A percentile compares a stretch with the other conserved stretches of the same genome.
These are phyloP conservation scores for Aphelinus atriplicis DNA, from an alignment of 1,140 invertebrate genomes.

Conservation along the genomic window DNA sequence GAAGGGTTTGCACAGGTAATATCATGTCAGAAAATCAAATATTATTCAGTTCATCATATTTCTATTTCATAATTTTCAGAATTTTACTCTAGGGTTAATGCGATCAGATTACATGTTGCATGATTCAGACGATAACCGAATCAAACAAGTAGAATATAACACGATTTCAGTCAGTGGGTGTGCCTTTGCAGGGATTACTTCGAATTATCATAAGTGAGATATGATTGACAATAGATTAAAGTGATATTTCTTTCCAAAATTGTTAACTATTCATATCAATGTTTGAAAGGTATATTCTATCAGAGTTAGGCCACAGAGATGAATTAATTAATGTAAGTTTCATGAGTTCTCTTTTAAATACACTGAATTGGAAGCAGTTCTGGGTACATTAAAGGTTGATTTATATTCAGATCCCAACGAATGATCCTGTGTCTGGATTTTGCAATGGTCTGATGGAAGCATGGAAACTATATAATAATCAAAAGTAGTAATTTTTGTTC, in stretches of 20 bases:
- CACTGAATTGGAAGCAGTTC: no score
- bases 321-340: conserved; percentile 71
- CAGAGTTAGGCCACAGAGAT: conserved; percentile 69
- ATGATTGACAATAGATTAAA: no score
- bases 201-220: conserved; percentile 73
- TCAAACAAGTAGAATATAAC: conserved; percentile 96
- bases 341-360: no score
- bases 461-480: no score
- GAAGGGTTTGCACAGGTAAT: conserved; percentile 80
- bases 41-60: no score
- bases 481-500: conserved; percentile 8
- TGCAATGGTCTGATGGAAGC: no score
- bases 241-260: conserved; percentile 46
- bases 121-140: conserved; percentile 63
- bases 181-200: conserved; percentile 81
- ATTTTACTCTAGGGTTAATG: conserved; percentile 71
- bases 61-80: conserved; percentile 42
- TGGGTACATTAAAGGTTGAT: not conserved
- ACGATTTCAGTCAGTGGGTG: conserved; percentile 95
- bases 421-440: conserved; percentile 76
- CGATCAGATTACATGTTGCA: conserved; percentile 83
- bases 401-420: conserved; percentile 78
- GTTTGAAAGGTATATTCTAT: conserved; percentile 65
- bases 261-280: no score
- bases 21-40: not conserved